Percentiles rank a stretch among this genome's conserved stretches.
These are phyloP conservation scores for Osmerus mordax DNA, from an alignment of 2,113 vertebrate species.

Conservation along the genomic window DNA sequence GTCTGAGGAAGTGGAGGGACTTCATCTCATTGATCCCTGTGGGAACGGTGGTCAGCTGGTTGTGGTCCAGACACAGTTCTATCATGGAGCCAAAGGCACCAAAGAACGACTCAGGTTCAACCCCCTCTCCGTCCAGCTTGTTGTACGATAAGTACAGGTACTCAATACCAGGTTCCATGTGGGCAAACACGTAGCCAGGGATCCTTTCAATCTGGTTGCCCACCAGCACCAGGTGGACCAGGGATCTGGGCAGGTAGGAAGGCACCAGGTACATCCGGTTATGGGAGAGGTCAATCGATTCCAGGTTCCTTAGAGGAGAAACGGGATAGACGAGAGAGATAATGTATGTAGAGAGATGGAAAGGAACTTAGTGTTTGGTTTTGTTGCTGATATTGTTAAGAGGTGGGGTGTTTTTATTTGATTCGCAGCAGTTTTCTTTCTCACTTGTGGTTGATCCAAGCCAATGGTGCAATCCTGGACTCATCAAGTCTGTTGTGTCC, in stretches of 20 bases:
- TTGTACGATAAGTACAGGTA: slow-evolving; percentile 96
- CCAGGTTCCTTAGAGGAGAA: slow-evolving; percentile 80
- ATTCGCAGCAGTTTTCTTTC: slow-evolving; percentile 29
- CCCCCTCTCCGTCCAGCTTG: slow-evolving; percentile 79
- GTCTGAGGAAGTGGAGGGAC: slow-evolving; percentile 82
- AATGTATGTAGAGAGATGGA: neutral
- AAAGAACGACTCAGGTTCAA: slow-evolving; percentile 87
- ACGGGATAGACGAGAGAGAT: neutral
- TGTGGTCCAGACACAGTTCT: slow-evolving; percentile 93
- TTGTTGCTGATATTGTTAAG: too few relatives aligned
- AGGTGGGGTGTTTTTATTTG: too few relatives aligned
- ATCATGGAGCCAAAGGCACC: slow-evolving; percentile 83
- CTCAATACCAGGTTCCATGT: slow-evolving; percentile 91
- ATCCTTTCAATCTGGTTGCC: slow-evolving; percentile 94
- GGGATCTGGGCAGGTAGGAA: slow-evolving; percentile 88
- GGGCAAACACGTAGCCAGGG: slow-evolving; percentile 93
- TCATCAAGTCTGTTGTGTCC: slow-evolving; percentile 91
- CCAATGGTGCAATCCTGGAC: slow-evolving; percentile 84
- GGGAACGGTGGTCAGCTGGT: slow-evolving; percentile 81
- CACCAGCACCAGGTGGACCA: slow-evolving; percentile 87
- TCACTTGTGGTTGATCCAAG: slow-evolving; percentile 94
- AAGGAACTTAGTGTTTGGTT: neutral
- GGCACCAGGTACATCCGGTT: slow-evolving; percentile 93
- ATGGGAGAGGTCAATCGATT: slow-evolving; percentile 92
- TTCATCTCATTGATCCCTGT: slow-evolving; percentile 88